phyloP scores from a whole-genome alignment of 2,888 invertebrate genomes.

The Druceiella hillmani region DNA sequence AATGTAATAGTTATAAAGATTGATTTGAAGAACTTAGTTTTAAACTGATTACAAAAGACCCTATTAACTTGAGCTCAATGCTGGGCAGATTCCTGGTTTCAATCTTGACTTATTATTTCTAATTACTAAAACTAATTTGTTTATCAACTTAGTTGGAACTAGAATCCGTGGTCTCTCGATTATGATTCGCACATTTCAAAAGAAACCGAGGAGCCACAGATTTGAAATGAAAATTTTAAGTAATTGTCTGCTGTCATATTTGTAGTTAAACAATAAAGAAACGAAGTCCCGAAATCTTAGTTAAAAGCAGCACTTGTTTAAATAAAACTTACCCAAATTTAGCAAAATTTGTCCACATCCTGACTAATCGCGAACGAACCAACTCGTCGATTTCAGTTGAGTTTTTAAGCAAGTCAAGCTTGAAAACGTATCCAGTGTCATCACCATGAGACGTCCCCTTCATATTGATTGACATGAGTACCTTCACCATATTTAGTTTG shows the following conservation, averaged over 20 bases:
- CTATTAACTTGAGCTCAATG: too few relatives aligned
- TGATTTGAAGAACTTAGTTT: too few relatives aligned
- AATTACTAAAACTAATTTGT: too few relatives aligned
- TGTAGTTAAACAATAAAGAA: not conserved
- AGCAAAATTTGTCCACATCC: constrained; percentile 14
- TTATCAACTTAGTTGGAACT: too few relatives aligned
- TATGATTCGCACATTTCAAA: too few relatives aligned
- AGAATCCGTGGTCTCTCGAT: too few relatives aligned
- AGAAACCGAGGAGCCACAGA: not conserved
- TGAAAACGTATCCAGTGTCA: constrained; percentile 13
- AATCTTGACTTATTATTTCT: too few relatives aligned
- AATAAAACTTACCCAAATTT: constrained; percentile 12
- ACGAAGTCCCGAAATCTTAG: not conserved
- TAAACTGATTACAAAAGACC: too few relatives aligned
- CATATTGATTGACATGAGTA: constrained; percentile 34
- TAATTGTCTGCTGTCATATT: too few relatives aligned
- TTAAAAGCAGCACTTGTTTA: not conserved
- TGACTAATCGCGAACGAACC: constrained; percentile 9
- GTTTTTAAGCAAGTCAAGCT: not conserved
- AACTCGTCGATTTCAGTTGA: constrained; percentile 4
- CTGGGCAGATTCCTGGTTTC: too few relatives aligned
- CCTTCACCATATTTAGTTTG: constrained; percentile 47
- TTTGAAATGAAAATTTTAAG: too few relatives aligned
- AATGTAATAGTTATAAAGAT: too few relatives aligned
- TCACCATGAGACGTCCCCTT: constrained; percentile 21